Base-by-base conservation (phyloP, 2,888 invertebrate species). In the Drosophila antonietae region DNA sequence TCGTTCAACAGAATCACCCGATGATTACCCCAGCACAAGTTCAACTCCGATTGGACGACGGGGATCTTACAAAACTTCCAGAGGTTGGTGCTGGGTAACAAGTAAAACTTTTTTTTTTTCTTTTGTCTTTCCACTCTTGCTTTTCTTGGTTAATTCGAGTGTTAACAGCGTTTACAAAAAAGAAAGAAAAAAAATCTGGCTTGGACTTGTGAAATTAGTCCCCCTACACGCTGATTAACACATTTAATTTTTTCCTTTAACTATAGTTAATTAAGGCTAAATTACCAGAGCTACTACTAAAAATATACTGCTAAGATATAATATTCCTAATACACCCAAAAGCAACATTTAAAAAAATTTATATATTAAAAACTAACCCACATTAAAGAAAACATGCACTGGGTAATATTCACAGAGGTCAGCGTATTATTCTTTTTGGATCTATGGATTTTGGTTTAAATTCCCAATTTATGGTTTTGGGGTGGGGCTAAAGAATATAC, bases 1-100 rank as follows among this genome's bases (percentile, higher is more conserved):
- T 83, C 67, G 66, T 88, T 82, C 77, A 74, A 90, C 91, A 93
- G 93, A 93, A 90, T 93, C 93, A 59, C 93, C 93, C 63, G 93
- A 93, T 90, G 93, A 93, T 89, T 93, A 92, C 90, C 93, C 92
- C 82, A 95, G 94, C 83, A 94, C 94, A 73, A 94, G 94, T 92
- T 93, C 93, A 82, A 95, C 94, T 71, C 95, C 95, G 81, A 94
- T 97, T 78, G 97, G 96, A 71, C 95, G 97, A 41, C 95, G 97
- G 88, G 96, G 97, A 93, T 97, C 97, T 49, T 97, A 97, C 94
- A 97, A 97, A 94, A 97, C 96, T 63, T 97, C 97, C 83, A 94
- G 97, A 95, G 97, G 97, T 97, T 93, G 94, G 95, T 93, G 91
- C 81, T 89, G 91, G 91, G 90, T 90, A 77, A 51, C 68, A 68